Base-by-base conservation (phyloP, 2,113 vertebrate genomes). In the Otocyon megalotis region DNA sequence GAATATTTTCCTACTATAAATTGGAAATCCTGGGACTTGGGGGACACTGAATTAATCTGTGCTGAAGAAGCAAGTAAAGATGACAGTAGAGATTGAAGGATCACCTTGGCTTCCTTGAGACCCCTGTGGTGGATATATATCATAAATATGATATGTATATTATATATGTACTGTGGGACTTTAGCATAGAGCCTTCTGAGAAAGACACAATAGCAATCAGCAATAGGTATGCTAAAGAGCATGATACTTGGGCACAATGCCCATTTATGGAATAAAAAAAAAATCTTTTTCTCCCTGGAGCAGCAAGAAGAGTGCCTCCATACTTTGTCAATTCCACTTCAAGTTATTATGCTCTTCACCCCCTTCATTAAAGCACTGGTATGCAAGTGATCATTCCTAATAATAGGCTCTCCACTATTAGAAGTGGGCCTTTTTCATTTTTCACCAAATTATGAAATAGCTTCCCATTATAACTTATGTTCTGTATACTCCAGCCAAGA, bases 401-500 rank as follows among this genome's bases (percentile, higher is more conserved):
- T 98, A 97, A 98, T 93, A 94, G 97, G 95, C 97, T 96, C 97
- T 98, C 91, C 95, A 96, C 82, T 54, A 84, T 92, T 97, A 97
- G 93, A 98, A 98, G 97, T 97, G 96, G 97, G 85, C 92, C 62
- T 96, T 94, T 97, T 96, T 97, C 98, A 97, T 98, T 98, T 98
- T 97, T 97, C 94, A 95, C 95, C 96, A 97, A 98, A 98, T 98
- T 98, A 97, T 97, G 91, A 98, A 98, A 98, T 93, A 97, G 97
- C 97, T 98, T 97, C 97, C 97, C 97, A 98, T 97, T 97, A 97
- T 96, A 98, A 97, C 97, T 97, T 97, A 97, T 54, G 90, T 93
- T 97, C 98, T 96, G 94, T 97, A 94, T 94, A 97, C 93, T 97
- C 72, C 94, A 95, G 97, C 97, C 97, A 97, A 97, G 97, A 97